A percentile compares a stretch with the other conserved stretches of the same genome.
phyloP scores from a whole-genome alignment of 2,888 invertebrate genomes.

The Eupsilia transversa region DNA sequence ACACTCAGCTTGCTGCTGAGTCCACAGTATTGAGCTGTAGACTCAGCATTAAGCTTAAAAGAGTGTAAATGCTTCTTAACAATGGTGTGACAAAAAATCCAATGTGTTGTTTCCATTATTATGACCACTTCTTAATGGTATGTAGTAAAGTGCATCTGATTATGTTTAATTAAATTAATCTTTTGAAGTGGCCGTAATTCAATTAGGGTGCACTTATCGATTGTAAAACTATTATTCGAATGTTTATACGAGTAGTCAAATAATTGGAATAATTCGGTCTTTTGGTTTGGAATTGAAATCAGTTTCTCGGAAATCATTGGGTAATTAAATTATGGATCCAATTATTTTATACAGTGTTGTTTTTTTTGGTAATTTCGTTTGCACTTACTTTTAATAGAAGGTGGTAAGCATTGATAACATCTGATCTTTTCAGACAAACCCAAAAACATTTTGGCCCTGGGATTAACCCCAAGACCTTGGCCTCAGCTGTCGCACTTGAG shows the following conservation, averaged over 20 bases:
- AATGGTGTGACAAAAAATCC: constrained; percentile 16
- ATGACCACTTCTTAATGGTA: constrained; percentile 39
- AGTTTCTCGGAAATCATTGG: neutral
- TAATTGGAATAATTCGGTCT: constrained; percentile 18
- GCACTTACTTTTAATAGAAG: neutral
- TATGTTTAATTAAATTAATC: constrained; percentile 60
- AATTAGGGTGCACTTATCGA: constrained; percentile 47
- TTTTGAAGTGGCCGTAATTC: constrained; percentile 49
- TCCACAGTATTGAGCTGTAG: neutral
- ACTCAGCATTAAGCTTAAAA: neutral
- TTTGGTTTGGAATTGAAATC: neutral
- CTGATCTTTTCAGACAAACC: neutral
- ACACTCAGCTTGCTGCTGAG: too few species aligned
- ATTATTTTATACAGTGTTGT: neutral
- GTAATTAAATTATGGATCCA: neutral
- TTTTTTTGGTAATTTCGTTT: neutral
- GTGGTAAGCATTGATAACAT: neutral
- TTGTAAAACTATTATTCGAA: constrained; percentile 49
- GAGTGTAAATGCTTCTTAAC: constrained; percentile 37
- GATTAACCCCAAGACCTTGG: neutral
- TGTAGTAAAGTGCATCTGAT: constrained; percentile 40
- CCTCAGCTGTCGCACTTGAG: neutral
- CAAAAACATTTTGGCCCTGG: too few species aligned
- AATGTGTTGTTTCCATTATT: constrained; percentile 29
- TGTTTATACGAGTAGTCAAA: constrained; percentile 20